These are phyloP conservation scores for Listronotus bonariensis DNA, from an alignment of 1,140 invertebrate genomes.

Conservation along the genomic window DNA sequence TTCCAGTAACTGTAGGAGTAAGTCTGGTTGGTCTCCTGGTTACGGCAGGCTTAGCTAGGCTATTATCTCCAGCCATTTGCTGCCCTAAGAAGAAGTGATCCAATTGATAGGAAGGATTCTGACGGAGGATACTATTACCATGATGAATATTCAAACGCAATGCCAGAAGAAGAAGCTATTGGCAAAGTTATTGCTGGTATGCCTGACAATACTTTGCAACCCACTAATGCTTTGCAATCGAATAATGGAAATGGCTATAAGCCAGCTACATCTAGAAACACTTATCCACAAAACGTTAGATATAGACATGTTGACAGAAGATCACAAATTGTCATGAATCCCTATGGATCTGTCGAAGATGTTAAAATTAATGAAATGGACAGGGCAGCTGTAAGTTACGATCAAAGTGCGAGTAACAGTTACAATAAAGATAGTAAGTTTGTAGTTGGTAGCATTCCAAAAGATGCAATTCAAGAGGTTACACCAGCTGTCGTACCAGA, in stretches of 20 bases:
- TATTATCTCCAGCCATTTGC: slow-evolving; percentile 77
- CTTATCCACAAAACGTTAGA: slow-evolving; percentile 32
- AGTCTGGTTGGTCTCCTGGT: slow-evolving; percentile 73
- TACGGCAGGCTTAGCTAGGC: slow-evolving; percentile 71
- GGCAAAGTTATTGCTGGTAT: slow-evolving; percentile 75
- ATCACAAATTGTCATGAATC: slow-evolving; percentile 33
- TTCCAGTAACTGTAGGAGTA: slow-evolving; percentile 73
- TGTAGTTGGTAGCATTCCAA: slow-evolving; percentile 63
- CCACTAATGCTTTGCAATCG: slow-evolving; percentile 11
- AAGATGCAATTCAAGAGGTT: slow-evolving; percentile 59
- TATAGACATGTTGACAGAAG: slow-evolving; percentile 36
- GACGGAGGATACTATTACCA: slow-evolving; percentile 65
- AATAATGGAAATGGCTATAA: slow-evolving; percentile 34
- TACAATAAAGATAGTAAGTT: slow-evolving; percentile 48
- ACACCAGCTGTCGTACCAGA: slow-evolving; percentile 64
- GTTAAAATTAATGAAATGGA: slow-evolving; percentile 34
- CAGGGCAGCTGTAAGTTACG: neutral
- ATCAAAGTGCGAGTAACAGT: neutral
- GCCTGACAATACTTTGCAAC: slow-evolving; percentile 56
- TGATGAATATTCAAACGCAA: slow-evolving; percentile 66
- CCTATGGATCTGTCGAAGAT: slow-evolving; percentile 39
- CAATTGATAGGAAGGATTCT: slow-evolving; percentile 65
- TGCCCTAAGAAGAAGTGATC: slow-evolving; percentile 69
- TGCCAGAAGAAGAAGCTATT: slow-evolving; percentile 74
- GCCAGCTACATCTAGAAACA: slow-evolving; percentile 39